These are phyloP conservation scores for Papilio helenus DNA, from an alignment of 1,140 invertebrate species.

Conservation along the genomic window DNA sequence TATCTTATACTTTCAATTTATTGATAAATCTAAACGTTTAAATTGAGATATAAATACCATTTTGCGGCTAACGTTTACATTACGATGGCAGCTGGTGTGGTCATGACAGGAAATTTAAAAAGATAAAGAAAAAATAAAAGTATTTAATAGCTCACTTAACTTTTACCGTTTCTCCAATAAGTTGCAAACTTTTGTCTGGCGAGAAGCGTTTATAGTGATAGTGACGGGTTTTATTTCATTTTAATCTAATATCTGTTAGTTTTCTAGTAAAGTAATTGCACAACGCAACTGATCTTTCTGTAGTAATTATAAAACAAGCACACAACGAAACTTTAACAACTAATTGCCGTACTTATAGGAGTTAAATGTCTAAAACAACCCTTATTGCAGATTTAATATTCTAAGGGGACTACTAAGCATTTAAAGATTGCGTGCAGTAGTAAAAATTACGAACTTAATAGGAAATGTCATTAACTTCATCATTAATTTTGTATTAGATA, in stretches of 20 bases:
- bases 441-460: no score
- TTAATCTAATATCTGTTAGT: not conserved
- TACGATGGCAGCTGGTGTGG: not conserved
- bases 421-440: no score
- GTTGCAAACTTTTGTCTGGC: slow-evolving; percentile 20
- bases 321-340: not conserved
- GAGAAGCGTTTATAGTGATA: slow-evolving; percentile 2
- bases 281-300: not conserved
- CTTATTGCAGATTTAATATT: no score
- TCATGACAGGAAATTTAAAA: slow-evolving; percentile 12
- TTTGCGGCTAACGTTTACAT: slow-evolving; percentile 1
- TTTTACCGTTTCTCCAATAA: slow-evolving; percentile 23
- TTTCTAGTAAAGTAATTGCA: not conserved
- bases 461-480: no score
- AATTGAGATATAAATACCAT: not conserved
- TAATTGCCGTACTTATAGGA: no score
- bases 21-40: not conserved
- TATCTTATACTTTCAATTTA: not conserved
- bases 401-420: no score
- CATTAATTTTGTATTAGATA: no score
- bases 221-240: slow-evolving; percentile 5
- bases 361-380: no score
- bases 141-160: slow-evolving; percentile 25
- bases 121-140: slow-evolving; percentile 27
- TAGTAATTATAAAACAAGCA: not conserved